Conservation (phyloP, 2,113 vertebrate species). For the Rallus limicola region DNA sequence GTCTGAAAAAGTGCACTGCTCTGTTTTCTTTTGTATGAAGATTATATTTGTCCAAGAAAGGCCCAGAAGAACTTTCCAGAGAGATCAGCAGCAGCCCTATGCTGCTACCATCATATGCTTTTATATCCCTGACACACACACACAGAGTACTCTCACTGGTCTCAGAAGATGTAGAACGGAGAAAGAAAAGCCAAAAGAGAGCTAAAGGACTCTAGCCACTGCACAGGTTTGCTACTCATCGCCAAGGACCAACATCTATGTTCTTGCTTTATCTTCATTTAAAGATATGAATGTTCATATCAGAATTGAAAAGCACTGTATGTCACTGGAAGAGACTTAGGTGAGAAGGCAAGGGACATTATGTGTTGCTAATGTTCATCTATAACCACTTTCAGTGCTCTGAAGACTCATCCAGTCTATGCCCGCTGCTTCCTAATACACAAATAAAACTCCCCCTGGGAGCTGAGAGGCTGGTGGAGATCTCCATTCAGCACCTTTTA, state of each 20-base stretch:
- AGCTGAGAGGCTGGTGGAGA: neutral
- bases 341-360: neutral
- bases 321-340: neutral
- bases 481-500: neutral
- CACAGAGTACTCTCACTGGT: neutral
- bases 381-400: neutral
- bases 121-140: neutral
- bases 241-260: neutral
- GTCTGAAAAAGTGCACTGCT: neutral
- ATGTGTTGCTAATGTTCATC: neutral
- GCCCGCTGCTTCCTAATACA: neutral
- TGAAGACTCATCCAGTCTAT: neutral
- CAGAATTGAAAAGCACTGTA: neutral
- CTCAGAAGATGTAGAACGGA: neutral
- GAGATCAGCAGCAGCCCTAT: neutral
- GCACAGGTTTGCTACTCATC: neutral
- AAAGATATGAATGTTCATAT: neutral
- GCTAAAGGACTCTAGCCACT: neutral
- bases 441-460: neutral
- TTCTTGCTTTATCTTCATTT: neutral
- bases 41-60: neutral
- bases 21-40: neutral
- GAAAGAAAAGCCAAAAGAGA: neutral
- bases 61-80: neutral
- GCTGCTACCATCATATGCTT: neutral